Evolutionary conservation across 2,797 vertebrate species (phyloP).

Genomic region (Characodon lateralis): DNA sequence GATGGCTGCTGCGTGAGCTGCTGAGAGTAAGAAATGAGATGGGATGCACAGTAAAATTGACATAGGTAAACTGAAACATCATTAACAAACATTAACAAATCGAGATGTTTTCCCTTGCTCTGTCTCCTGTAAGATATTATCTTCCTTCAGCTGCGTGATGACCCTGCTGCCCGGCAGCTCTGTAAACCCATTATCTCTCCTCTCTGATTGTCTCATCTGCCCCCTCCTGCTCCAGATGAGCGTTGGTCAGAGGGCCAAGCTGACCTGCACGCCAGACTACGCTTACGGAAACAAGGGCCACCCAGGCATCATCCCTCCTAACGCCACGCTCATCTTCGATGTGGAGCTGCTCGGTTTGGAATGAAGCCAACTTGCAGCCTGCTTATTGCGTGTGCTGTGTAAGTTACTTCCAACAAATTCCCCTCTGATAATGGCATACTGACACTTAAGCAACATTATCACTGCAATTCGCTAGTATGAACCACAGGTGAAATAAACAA

Average conservation of each 20-base stretch:
- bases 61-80: slow-evolving; percentile 5
- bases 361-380: slow-evolving; percentile 71
- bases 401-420: slow-evolving; percentile 25
- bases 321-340: slow-evolving; percentile 90
- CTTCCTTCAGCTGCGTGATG: not conserved
- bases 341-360: slow-evolving; percentile 91
- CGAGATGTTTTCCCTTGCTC: slow-evolving; percentile 9
- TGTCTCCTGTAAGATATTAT: slow-evolving; percentile 14
- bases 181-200: not conserved
- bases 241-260: slow-evolving; percentile 88
- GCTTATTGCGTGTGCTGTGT: slow-evolving; percentile 41
- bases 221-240: slow-evolving; percentile 86
- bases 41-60: not conserved
- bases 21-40: slow-evolving; percentile 7
- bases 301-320: slow-evolving; percentile 90
- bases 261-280: slow-evolving; percentile 90
- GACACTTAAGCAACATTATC: not conserved
- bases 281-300: slow-evolving; percentile 89
- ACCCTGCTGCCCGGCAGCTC: slow-evolving; percentile 1
- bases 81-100: slow-evolving; percentile 9
- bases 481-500: not conserved
- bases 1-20: not conserved
- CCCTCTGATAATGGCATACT: not conserved
- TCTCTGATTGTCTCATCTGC: slow-evolving; percentile 23
- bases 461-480: slow-evolving; percentile 1